These are phyloP conservation scores for Leucopsar rothschildi DNA, from an alignment of 2,113 vertebrate species.

Conservation along the genomic window DNA sequence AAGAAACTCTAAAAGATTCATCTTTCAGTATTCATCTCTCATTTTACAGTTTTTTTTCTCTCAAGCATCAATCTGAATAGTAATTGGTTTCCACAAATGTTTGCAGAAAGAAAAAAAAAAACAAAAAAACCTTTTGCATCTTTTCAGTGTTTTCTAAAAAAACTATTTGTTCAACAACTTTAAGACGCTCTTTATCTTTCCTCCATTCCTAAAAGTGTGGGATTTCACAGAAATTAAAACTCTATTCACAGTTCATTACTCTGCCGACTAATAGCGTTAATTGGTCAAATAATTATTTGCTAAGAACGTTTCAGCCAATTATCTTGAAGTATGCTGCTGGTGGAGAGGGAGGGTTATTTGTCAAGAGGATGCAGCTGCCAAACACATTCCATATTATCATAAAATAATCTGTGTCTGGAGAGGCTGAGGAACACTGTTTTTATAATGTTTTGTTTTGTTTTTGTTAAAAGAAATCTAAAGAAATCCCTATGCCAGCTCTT, in stretches of 20 bases:
- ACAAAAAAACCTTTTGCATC: neutral
- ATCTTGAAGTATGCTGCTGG: neutral
- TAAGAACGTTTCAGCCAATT: conserved; percentile 25
- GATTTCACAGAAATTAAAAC: neutral
- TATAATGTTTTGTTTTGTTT: neutral
- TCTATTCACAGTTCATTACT: conserved; percentile 16
- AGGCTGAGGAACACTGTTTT: neutral
- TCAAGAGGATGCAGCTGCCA: conserved; percentile 20
- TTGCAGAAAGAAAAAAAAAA: neutral
- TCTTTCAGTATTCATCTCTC: neutral
- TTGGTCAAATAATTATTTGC: conserved; percentile 48
- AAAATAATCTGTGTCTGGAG: neutral
- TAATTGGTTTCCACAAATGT: neutral
- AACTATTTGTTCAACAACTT: conserved; percentile 5
- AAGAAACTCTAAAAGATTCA: neutral
- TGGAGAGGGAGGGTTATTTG: neutral
- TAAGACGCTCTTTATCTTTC: neutral
- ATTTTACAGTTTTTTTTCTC: neutral
- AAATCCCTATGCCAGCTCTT: neutral
- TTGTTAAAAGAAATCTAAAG: neutral
- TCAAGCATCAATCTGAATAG: neutral
- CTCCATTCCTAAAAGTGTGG: neutral
- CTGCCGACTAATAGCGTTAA: conserved; percentile 1
- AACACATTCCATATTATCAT: neutral
- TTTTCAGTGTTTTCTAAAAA: neutral